Evolutionary conservation across 1,140 invertebrate genomes (phyloP), one percentile per base, ranked within the genome.

Genomic region (Lucilia sericata): DNA sequence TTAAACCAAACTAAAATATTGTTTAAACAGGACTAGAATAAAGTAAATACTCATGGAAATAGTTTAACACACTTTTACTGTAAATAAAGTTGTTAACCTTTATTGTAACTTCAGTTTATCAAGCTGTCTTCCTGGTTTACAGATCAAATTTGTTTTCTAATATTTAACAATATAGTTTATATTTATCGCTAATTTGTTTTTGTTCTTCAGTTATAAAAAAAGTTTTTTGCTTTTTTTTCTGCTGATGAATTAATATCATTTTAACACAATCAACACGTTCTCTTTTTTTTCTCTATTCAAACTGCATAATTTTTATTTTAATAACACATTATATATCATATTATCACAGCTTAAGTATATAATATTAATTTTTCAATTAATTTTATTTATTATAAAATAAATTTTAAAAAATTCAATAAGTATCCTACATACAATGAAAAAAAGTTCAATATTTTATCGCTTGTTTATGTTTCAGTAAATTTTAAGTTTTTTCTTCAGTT

Each of bases 21-120:
- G 55, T 70, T 19, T 55, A 19, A 21, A 19, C 7, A 10, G 25
- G 7, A 21, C 19, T 70, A 21, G n/a, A 70, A 70, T 19, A 25
- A 70, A 9, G 8, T 25, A 21, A 70, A 12, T 42, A 42, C 42
- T 55, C 51, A 17, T 55, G 4, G 51, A 14, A 8, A 14, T 55
- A 55, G 51, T 5, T 7, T 14, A 55, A 55, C 51, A 55, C 4
- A 14, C 5, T 14, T 19, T 25, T 70, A 21, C 14, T 47, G 5
- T n/a, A 78, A 78, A 78, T 80, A 80, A 80, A 80, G 76, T 80
- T 80, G 76, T 80, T 80, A 80, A 80, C 76, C 76, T 80, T 80
- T 80, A 49, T 19, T 80, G 76, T 80, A 80, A 49, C 19, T 80
- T 80, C 34, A 34, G 7, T 21, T 80, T 51, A 80, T 80, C n/a